Conservation (phyloP, 1,140 invertebrate species). For the Alviniconcha marisindica region DNA sequence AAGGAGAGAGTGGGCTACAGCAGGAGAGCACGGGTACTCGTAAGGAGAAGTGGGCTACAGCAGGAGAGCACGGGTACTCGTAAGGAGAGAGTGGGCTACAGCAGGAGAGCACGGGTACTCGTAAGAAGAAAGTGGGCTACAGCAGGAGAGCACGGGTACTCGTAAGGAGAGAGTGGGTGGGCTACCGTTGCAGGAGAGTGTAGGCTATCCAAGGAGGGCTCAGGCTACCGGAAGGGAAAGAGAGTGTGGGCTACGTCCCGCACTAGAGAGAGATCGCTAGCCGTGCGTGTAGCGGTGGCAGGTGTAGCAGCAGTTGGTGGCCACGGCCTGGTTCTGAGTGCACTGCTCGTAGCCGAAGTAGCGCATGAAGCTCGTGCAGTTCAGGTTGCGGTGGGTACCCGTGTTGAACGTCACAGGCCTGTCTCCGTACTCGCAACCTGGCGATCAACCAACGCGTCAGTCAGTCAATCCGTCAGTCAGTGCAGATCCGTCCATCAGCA, state of each 20-base stretch:
- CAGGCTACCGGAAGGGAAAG: neutral
- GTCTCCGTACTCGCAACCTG: slow-evolving; percentile 68
- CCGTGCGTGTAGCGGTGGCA: slow-evolving; percentile 57
- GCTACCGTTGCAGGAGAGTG: no score
- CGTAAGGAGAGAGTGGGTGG: no score
- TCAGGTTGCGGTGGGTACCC: slow-evolving; percentile 50
- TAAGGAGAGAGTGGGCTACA: no score
- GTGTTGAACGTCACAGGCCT: slow-evolving; percentile 59
- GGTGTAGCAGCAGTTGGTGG: slow-evolving; percentile 63
- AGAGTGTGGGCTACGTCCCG: neutral
- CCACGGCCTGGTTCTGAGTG: slow-evolving; percentile 48
- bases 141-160: no score
- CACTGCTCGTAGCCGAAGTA: slow-evolving; percentile 57
- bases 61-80: no score
- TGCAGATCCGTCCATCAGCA: no score
- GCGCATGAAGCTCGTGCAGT: slow-evolving; percentile 59
- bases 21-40: no score
- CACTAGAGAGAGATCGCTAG: neutral
- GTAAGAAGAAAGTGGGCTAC: no score
- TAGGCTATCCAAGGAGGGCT: no score
- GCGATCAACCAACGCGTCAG: neutral
- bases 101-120: neutral
- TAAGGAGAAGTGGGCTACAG: no score
- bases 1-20: no score
- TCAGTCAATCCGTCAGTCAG: no score